Conservation (phyloP, 2,113 vertebrate genomes). For the Heterotilapia buettikoferi region DNA sequence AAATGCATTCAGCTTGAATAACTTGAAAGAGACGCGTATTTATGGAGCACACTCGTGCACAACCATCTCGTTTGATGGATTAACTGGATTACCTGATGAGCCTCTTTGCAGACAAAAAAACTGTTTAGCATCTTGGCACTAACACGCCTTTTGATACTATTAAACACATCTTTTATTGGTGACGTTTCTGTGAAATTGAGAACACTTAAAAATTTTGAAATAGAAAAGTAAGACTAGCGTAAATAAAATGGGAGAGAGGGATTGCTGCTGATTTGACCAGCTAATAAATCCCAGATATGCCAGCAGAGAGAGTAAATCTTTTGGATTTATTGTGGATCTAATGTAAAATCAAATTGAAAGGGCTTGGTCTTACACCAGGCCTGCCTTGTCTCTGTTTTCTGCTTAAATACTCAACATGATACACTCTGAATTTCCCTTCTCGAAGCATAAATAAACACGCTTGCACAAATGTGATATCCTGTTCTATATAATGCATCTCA, state of each 20-base stretch:
- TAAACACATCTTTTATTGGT: background rate
- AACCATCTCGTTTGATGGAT: background rate
- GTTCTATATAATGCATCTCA: background rate
- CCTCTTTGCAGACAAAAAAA: background rate
- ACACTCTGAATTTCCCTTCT: background rate
- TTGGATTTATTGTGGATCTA: background rate
- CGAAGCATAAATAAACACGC: background rate
- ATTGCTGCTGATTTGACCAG: background rate
- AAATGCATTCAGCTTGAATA: background rate
- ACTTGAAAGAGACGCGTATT: background rate
- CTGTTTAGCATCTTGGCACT: background rate
- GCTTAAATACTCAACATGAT: background rate
- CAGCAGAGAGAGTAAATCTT: background rate
- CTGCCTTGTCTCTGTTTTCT: background rate
- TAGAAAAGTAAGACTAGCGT: background rate
- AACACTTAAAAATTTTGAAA: background rate
- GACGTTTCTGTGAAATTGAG: background rate
- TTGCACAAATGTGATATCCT: background rate
- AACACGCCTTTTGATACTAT: background rate
- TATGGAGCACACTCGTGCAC: background rate
- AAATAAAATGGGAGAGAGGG: background rate
- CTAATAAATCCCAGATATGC: background rate
- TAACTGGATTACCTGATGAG: slow-evolving; percentile 7
- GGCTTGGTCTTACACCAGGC: background rate
- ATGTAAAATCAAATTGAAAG: background rate